These are phyloP conservation scores for Beroe ovata DNA, from an alignment of 37 sponge, comb jelly and placozoan genomes.

Conservation along the genomic window DNA sequence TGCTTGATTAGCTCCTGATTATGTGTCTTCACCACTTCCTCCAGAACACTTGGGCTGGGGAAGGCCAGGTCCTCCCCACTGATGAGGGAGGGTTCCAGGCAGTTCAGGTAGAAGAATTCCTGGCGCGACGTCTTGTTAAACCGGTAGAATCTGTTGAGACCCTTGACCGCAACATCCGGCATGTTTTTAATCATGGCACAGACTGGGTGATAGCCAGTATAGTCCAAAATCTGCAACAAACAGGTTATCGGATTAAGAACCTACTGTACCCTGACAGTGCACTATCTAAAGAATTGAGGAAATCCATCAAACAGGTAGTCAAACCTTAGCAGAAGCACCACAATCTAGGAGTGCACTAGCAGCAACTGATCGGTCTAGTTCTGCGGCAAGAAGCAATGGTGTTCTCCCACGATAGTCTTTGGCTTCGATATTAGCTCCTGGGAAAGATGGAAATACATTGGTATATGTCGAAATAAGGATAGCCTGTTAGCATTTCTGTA, in stretches of 20 bases:
- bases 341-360: background rate
- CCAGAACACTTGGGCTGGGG: slow-evolving; percentile 48
- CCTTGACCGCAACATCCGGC: slow-evolving; percentile 45
- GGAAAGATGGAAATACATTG: background rate
- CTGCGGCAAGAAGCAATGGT: slow-evolving; percentile 77
- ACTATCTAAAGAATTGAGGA: too few relatives aligned
- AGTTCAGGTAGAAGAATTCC: slow-evolving; percentile 32
- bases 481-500: too few relatives aligned
- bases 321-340: slow-evolving; percentile 55
- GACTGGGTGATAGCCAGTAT: slow-evolving; percentile 40
- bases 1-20: slow-evolving; percentile 38
- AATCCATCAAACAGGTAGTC: too few relatives aligned
- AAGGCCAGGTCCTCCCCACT: background rate
- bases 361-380: slow-evolving; percentile 66
- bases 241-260: background rate
- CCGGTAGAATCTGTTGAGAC: background rate
- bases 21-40: slow-evolving; percentile 39
- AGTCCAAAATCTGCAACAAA: slow-evolving; percentile 16
- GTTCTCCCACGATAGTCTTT: slow-evolving; percentile 73
- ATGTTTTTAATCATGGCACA: slow-evolving; percentile 56
- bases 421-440: slow-evolving; percentile 34
- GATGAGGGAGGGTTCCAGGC: slow-evolving; percentile 23
- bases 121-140: slow-evolving; percentile 15
- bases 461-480: too few relatives aligned
- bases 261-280: too few relatives aligned